Percentiles rank a stretch among this genome's conserved stretches.
phyloP scores from a whole-genome alignment of 2,797 vertebrate species.

The Gymnopithys bicolor region DNA sequence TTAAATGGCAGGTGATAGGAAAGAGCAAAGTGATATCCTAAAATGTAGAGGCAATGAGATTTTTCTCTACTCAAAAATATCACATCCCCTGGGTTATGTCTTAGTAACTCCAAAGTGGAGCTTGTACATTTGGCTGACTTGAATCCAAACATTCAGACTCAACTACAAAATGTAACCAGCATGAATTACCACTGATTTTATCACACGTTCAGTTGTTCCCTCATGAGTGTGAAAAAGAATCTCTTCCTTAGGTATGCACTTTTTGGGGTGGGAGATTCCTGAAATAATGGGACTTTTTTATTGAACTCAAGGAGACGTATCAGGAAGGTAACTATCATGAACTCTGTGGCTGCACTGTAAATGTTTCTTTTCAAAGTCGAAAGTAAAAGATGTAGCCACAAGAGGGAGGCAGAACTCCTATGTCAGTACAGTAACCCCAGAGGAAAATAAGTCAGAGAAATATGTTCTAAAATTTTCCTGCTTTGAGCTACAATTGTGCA shows the following conservation, averaged over 20 bases:
- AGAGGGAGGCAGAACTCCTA: conserved; percentile 57
- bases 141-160: not conserved
- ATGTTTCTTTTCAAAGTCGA: not conserved
- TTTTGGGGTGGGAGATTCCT: not conserved
- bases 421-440: not conserved
- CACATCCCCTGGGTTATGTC: not conserved
- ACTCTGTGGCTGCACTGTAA: not conserved
- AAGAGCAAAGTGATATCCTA: not conserved
- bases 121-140: not conserved
- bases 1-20: not conserved
- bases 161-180: not conserved
- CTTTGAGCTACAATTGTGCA: not conserved
- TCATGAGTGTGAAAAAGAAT: not conserved
- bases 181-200: not conserved
- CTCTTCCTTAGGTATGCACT: not conserved
- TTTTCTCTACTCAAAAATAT: not conserved
- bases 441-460: not conserved
- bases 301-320: not conserved
- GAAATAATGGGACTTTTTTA: not conserved
- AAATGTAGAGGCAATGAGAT: not conserved
- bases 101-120: not conserved
- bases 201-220: not conserved
- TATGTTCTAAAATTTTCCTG: not conserved
- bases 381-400: conserved; percentile 15
- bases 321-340: not conserved